phyloP scores from a whole-genome alignment of 2,797 vertebrate genomes.

The Toxotes lorentzi region DNA sequence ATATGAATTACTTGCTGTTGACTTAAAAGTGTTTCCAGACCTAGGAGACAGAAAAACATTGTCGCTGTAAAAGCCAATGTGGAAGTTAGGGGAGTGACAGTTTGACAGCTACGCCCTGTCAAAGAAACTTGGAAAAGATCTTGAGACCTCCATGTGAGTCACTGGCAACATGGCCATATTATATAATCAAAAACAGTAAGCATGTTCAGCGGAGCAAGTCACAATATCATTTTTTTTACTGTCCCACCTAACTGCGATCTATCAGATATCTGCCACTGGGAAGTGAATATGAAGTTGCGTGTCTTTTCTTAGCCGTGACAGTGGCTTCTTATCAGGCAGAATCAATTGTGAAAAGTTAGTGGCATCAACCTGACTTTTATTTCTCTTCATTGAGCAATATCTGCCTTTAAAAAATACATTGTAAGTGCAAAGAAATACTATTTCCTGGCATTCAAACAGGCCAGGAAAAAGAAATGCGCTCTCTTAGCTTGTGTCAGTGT shows the following conservation, averaged over 20 bases:
- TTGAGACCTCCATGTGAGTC: neutral
- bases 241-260: neutral
- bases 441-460: slow-evolving; percentile 10
- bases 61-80: neutral
- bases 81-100: neutral
- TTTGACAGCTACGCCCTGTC: neutral
- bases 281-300: slow-evolving; percentile 8
- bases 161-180: neutral
- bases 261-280: neutral
- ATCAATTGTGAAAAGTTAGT: neutral
- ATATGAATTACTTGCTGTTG: neutral
- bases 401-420: neutral
- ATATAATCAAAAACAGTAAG: neutral
- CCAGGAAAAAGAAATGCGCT: neutral
- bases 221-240: neutral
- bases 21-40: neutral
- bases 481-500: neutral
- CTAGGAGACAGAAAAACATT: neutral
- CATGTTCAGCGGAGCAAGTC: neutral
- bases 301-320: neutral
- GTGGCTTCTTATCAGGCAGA: neutral
- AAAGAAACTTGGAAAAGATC: neutral
- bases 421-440: neutral
- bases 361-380: neutral
- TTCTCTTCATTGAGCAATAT: neutral